Evolutionary conservation across 2,113 vertebrate genomes (phyloP), one percentile per base, ranked within the genome.

Genomic region (Rhinopithecus roxellana): DNA sequence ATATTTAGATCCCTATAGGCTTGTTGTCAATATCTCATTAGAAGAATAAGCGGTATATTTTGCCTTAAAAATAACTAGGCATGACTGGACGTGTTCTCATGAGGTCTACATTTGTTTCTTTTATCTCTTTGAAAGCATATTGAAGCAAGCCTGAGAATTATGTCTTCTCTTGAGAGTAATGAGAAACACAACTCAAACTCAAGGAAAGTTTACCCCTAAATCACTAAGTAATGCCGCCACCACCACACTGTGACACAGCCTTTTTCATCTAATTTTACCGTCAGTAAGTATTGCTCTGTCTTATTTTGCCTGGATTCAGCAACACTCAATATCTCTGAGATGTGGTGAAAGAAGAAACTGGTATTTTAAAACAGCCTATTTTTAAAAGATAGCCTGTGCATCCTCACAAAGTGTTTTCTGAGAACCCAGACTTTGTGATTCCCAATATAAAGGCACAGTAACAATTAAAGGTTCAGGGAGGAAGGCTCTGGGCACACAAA

Each of bases 391-490:
- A 82, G 35, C 40, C 27, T n/a, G 3, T 50, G 61, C 17, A 67
- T 90, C 96, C 95, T 97, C 72, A 55, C 78, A 78, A 74, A 1
- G 16, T 91, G 11, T 93, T 97, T 96, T 81, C 50, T 93, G 95
- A 98, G 80, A 94, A 69, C 10, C 4, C 45, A 79, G 40, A 91
- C 40, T 90, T 86, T 48, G 13, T 78, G 59, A 94, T 89, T 89
- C 45, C 57, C 61, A 48, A 9, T 52, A 43, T 78, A 90, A 96
- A 90, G 45, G 18, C 89, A 80, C 3, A 14, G 16, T 32, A 90
- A 91, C 40, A 86, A 67, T 38, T 25, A 69, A 95, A 90, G 55
- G 64, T 67, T 92, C 70, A 90, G 64, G 96, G 11, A 8, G 7
- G 35, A 96, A 94, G 74, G 11, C 40, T 70, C 74, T 57, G n/a